Conservation (phyloP, 2,113 vertebrate species). For the Marcusenius ussheri region DNA sequence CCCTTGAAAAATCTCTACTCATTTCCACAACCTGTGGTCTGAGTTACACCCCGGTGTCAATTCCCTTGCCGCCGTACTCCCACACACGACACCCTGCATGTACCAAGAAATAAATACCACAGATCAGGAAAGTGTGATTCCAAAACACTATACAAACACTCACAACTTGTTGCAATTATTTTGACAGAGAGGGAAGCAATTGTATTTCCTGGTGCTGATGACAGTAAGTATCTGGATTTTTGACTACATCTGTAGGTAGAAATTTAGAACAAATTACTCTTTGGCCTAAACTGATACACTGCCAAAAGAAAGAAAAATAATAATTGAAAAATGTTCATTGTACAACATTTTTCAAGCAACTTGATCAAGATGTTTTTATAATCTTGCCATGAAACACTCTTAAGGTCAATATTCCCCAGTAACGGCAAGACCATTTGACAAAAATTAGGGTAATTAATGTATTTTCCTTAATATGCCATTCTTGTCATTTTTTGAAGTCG, state of each 20-base stretch:
- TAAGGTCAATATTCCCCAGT: background rate
- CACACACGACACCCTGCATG: constrained; percentile 21
- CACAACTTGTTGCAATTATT: constrained; percentile 12
- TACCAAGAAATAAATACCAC: constrained; percentile 26
- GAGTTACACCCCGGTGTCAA: constrained; percentile 26
- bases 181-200: background rate
- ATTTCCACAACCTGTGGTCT: constrained; percentile 30
- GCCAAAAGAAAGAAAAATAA: background rate
- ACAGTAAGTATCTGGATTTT: background rate
- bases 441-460: constrained; percentile 24
- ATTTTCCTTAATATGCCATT: constrained; percentile 27
- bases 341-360: background rate
- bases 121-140: constrained; percentile 25
- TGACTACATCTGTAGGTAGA: background rate
- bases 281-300: background rate
- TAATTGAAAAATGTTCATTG: background rate
- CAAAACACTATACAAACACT: constrained; percentile 24
- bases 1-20: constrained; percentile 32
- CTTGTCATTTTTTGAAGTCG: background rate
- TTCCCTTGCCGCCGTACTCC: constrained; percentile 23
- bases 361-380: background rate
- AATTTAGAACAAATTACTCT: background rate
- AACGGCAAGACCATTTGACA: constrained; percentile 10
- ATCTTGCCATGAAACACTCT: background rate
- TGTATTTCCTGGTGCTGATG: background rate